A percentile compares a stretch with the other conserved stretches of the same genome.
These are phyloP conservation scores for Peromyscus polionotus DNA, from an alignment of 2,113 vertebrate species.

Conservation along the genomic window DNA sequence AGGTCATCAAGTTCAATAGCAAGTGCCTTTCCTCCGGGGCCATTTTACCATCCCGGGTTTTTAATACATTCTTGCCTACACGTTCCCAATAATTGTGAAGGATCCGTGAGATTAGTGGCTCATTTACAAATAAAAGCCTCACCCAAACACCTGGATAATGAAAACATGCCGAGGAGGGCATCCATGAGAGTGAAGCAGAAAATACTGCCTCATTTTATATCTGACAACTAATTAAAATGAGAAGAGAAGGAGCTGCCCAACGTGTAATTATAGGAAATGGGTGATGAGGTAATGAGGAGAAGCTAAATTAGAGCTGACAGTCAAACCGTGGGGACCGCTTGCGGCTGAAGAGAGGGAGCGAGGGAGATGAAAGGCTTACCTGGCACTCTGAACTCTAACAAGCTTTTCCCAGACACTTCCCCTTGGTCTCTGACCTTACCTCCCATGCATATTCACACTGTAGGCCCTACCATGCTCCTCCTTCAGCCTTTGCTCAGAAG, in stretches of 20 bases:
- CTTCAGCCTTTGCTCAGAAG: not conserved
- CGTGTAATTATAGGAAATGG: constrained; percentile 38
- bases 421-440: not conserved
- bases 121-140: constrained; percentile 45
- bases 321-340: not conserved
- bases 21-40: not conserved
- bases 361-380: not conserved
- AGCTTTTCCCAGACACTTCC: not conserved
- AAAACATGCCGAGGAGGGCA: not conserved
- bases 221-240: constrained; percentile 60
- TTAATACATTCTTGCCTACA: not conserved
- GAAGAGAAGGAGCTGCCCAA: constrained; percentile 19
- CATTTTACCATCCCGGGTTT: not conserved
- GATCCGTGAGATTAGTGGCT: not conserved
- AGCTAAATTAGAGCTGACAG: constrained; percentile 26
- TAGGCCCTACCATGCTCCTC: not conserved
- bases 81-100: not conserved
- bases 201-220: not conserved
- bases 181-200: not conserved
- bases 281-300: constrained; percentile 14
- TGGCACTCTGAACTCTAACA: not conserved
- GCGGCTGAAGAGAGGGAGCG: not conserved
- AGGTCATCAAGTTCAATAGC: not conserved
- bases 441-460: not conserved
- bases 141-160: not conserved